Evolutionary conservation across 2,888 invertebrate genomes (phyloP), one percentile per base, ranked within the genome.

Genomic region (Therioaphis trifolii): DNA sequence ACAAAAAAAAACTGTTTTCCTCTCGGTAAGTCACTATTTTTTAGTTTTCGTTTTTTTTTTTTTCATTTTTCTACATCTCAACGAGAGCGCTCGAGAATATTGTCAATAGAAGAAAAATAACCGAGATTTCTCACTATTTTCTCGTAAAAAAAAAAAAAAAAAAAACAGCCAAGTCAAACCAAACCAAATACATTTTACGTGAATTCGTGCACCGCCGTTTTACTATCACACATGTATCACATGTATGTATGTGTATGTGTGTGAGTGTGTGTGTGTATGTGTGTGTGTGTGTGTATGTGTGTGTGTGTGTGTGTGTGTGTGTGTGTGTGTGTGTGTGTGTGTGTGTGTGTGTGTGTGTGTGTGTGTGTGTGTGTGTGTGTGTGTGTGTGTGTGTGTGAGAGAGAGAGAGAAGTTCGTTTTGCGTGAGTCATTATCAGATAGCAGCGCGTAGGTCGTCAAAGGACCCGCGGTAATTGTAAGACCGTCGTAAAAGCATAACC

Each of bases 401-500:
- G 21, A 2, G 12, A 12, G 4, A 12, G 24, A 35, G 11, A 27
- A 68, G 69, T 69, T 12, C 55, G 69, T 40, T 40, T 66, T 3
- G 78, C 66, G 49, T 15, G 24, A 40, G 69, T 68, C 24, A 58
- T 79, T 69, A 69, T 69, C 27, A 35, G 12, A 69, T 12, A 46
- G 11, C 15, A 18, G 9, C 2, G 14, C 7, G 9, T 27, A 12
- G 75, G 63, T 69, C 69, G 46, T 61, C 80, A 80, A 80, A 72
- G 46, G 69, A 24, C 71, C 69, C 12, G 4, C 66, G 43, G 71
- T 55, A 61, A 80, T 80, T 61, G 69, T 80, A 71, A 61, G 71
- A 72, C 43, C 61, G 77, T 15, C 15, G 69, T 71, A 61, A 80
- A 80, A 80, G 79, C 79, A 80, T 29, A 79, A 63, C 76, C 71